Evolutionary conservation across 2,113 vertebrate species (phyloP), one percentile per base, ranked within the genome.

Genomic region (Hippocampus abdominalis): DNA sequence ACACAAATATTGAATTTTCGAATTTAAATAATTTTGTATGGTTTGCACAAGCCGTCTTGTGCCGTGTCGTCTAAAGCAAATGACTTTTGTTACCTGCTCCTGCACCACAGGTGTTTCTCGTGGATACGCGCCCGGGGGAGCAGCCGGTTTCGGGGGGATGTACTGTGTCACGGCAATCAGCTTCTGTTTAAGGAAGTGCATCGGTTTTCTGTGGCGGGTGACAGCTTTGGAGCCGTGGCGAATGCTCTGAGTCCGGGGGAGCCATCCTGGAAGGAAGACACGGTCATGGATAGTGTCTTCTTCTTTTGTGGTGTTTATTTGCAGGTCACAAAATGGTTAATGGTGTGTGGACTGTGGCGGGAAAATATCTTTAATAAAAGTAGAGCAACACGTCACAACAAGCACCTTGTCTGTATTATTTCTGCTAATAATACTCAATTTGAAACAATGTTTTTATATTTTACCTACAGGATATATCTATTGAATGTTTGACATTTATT

Each of bases 171-270:
- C 49, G 1, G 95, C 95, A 91, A 98, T 48, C 25, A 98, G 82
- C 82, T 98, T 98, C 90, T 96, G 91, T 54, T 94, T 94, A 29
- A 94, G 74, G 72, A 95, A 78, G 81, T 96, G 93, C 87, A 96
- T 78, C 2, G 95, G 93, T 18, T 84, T 96, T 78, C 77, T 89
- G 86, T 98, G 97, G 1, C 96, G 94, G 0, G 97, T 98, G 40
- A 98, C 95, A 0, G 96, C 90, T 79, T 96, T 98, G 82, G 97
- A 96, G 74, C 94, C 92, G 80, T 88, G 90, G 3, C 96, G 94
- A 3, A 95, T 80, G 13, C 76, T 77, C 74, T 94, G 95, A 13
- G 82, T 73, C 21, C 91, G 72, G 8, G 97, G 96, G 59, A 95
- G 84, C 92, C 91, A 92, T 74, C 87, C 96, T 98, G 84, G 25